Evolutionary conservation across 2,797 vertebrate species (phyloP).

Genomic region (Heteromormyrus szaboi): DNA sequence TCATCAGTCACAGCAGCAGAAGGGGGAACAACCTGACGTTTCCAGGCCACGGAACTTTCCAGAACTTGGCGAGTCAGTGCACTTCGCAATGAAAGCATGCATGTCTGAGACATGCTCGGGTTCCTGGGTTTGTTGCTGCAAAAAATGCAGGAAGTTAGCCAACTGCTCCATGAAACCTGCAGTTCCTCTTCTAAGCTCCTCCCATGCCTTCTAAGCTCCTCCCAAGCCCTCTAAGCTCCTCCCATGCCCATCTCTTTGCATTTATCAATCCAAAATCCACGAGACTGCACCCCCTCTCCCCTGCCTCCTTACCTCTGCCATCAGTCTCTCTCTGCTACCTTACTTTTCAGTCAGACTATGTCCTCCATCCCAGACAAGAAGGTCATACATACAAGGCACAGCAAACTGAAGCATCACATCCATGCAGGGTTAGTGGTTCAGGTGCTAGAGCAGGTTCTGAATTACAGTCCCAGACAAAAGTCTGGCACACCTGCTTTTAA

Average conservation of each 20-base stretch:
- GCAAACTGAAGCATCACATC: not conserved
- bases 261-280: not conserved
- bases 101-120: constrained; percentile 59
- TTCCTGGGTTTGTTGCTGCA: constrained; percentile 72
- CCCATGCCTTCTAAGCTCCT: not conserved
- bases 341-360: not conserved
- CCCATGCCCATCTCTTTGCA: not conserved
- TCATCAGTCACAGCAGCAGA: constrained; percentile 75
- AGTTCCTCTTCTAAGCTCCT: not conserved
- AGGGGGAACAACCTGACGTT: constrained; percentile 64
- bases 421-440: not conserved
- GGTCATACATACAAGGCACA: not conserved
- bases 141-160: not conserved
- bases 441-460: not conserved
- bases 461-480: not conserved
- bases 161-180: not conserved
- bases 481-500: not conserved
- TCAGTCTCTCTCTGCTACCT: not conserved
- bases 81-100: constrained; percentile 75
- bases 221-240: not conserved
- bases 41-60: constrained; percentile 75
- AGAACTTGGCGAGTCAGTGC: constrained; percentile 76
- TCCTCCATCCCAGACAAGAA: not conserved
- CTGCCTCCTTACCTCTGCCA: not conserved
- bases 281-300: not conserved